A percentile compares a stretch with the other conserved stretches of the same genome.
phyloP scores from a whole-genome alignment of 2,113 vertebrate species.

The Chionis minor region DNA sequence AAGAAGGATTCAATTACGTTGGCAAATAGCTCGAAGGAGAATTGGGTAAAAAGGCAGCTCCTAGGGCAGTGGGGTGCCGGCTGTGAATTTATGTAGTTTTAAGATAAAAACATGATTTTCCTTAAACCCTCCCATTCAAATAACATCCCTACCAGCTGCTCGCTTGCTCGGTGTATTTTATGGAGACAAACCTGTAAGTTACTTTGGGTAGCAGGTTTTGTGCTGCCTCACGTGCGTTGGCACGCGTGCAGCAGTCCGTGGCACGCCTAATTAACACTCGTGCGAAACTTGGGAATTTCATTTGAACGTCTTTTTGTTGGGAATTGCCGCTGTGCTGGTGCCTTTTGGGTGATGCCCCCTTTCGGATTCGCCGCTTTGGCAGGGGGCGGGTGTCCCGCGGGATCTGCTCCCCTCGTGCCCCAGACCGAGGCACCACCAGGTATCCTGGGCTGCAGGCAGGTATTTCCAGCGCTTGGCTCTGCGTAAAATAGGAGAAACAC shows the following conservation, averaged over 20 bases:
- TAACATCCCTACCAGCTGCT: background rate
- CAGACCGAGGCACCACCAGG: background rate
- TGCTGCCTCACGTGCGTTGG: rapidly evolving
- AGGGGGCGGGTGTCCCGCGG: background rate
- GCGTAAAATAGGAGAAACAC: background rate
- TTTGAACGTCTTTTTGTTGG: rapidly evolving
- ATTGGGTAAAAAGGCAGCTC: constrained; percentile 44
- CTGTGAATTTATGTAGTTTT: constrained; percentile 78
- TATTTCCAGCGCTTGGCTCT: background rate
- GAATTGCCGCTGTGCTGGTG: background rate
- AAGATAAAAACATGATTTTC: constrained; percentile 74
- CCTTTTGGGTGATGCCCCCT: background rate
- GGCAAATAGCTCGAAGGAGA: constrained; percentile 71
- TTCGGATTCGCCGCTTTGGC: no score
- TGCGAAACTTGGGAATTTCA: rapidly evolving
- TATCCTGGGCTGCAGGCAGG: background rate
- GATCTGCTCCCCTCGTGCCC: rapidly evolving
- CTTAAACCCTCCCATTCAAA: background rate
- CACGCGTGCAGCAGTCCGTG: rapidly evolving
- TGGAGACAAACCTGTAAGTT: rapidly evolving
- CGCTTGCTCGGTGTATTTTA: background rate
- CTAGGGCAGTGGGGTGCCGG: constrained; percentile 32
- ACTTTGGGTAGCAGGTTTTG: rapidly evolving
- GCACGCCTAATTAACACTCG: rapidly evolving
- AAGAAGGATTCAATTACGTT: constrained; percentile 84